These are phyloP conservation scores for Theonella swinhoei DNA, from an alignment of 37 sponge, comb jelly and placozoan genomes.

Conservation along the genomic window DNA sequence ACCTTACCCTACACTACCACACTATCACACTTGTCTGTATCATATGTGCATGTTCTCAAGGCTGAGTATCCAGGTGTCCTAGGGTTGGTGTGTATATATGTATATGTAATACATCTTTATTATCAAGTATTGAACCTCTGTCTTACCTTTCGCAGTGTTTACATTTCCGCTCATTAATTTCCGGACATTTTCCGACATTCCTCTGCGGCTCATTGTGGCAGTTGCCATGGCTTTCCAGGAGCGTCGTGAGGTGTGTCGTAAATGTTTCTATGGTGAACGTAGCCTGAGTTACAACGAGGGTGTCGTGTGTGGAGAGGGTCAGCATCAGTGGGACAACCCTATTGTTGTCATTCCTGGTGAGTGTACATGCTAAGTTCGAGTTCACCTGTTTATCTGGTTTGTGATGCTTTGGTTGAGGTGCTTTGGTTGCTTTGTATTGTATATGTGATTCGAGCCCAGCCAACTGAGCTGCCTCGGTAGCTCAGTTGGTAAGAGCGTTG, in stretches of 20 bases:
- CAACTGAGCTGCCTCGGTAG: too few relatives aligned
- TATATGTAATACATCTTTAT: background rate
- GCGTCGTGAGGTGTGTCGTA: constrained; percentile 32
- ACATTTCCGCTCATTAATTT: constrained; percentile 32
- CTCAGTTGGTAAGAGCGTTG: too few relatives aligned
- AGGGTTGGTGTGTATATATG: too few relatives aligned
- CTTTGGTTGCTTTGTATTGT: too few relatives aligned
- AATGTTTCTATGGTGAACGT: constrained; percentile 61
- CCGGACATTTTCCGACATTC: constrained; percentile 25
- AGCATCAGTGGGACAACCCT: constrained; percentile 46
- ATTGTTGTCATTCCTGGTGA: constrained; percentile 52
- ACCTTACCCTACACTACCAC: too few relatives aligned
- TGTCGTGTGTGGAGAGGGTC: constrained; percentile 8
- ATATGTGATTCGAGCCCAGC: too few relatives aligned
- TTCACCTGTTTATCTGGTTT: too few relatives aligned
- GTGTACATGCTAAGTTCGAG: background rate
- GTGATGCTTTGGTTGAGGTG: too few relatives aligned
- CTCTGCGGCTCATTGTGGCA: constrained; percentile 11
- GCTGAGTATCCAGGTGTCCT: too few relatives aligned
- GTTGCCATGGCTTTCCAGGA: constrained; percentile 18
- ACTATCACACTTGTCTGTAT: too few relatives aligned
- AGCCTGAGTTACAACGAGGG: background rate
- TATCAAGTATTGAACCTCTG: background rate
- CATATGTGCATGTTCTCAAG: too few relatives aligned
- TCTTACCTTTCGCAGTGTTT: background rate